Conservation (phyloP, 2,888 invertebrate species). For the Mechanitis messenoides region DNA sequence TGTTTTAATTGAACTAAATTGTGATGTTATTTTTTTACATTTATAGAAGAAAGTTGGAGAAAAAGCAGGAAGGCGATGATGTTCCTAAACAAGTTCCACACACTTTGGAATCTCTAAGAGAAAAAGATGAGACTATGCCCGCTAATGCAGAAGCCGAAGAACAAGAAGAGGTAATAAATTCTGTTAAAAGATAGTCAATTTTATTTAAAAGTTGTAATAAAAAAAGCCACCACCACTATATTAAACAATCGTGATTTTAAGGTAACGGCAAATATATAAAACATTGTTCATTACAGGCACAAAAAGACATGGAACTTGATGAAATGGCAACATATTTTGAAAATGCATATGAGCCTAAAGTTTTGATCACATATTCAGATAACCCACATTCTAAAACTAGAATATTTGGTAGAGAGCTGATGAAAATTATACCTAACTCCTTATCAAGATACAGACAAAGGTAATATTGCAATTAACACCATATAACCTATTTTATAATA, state of each 20-base stretch:
- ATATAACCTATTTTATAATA: not conserved
- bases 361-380: constrained; percentile 96
- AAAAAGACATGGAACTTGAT: constrained; percentile 86
- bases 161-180: constrained; percentile 79
- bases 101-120: constrained; percentile 94
- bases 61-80: constrained; percentile 70
- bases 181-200: not conserved
- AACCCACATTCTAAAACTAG: constrained; percentile 93
- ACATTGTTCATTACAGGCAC: constrained; percentile 50
- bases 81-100: constrained; percentile 80
- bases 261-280: no score
- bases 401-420: constrained; percentile 94
- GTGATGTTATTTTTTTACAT: not conserved
- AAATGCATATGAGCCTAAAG: constrained; percentile 92
- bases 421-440: constrained; percentile 94
- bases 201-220: not conserved
- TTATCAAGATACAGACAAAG: constrained; percentile 86
- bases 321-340: constrained; percentile 93
- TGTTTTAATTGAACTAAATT: not conserved
- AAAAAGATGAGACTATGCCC: constrained; percentile 93
- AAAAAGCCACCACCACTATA: no score
- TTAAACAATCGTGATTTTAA: no score
- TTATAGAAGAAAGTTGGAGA: constrained; percentile 64
- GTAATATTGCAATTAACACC: constrained; percentile 37
- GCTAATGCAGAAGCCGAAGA: constrained; percentile 85